Percentiles rank a stretch among this genome's conserved stretches.
These are phyloP conservation scores for Bacillus rossius DNA, from an alignment of 1,140 invertebrate genomes.

Conservation along the genomic window DNA sequence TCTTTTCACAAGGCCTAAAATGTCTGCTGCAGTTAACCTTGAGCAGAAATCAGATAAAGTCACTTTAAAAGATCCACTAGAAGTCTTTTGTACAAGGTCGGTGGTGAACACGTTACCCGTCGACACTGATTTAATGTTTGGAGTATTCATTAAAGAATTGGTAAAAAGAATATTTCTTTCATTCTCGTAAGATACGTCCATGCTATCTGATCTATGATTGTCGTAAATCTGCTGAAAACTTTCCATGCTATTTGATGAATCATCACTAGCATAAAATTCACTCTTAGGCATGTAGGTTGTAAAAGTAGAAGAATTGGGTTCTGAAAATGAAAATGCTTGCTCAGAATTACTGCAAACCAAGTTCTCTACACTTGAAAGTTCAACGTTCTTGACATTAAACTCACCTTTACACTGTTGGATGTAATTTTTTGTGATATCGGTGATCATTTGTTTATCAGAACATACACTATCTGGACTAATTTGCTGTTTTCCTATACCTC, in stretches of 20 bases:
- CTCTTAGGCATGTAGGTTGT: no score
- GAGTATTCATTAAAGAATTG: background rate
- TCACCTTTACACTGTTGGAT: no score
- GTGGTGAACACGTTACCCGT: conserved; percentile 10
- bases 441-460: no score
- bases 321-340: background rate
- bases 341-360: background rate
- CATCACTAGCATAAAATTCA: background rate
- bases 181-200: conserved; percentile 11
- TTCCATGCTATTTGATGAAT: conserved; percentile 5
- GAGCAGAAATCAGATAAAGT: conserved; percentile 74
- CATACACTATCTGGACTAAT: background rate
- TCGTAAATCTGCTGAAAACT: background rate
- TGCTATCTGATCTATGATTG: conserved; percentile 1
- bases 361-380: no score
- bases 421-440: no score
- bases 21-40: conserved; percentile 67
- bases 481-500: conserved; percentile 56
- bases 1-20: conserved; percentile 75
- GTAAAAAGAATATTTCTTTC: conserved; percentile 4
- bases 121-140: background rate
- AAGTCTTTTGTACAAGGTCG: conserved; percentile 39
- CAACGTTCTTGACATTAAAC: no score
- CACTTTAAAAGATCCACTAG: conserved; percentile 52
- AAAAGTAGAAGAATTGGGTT: no score